Percentiles rank a stretch among this genome's conserved stretches.
These are phyloP conservation scores for Lophotis ruficrista DNA, from an alignment of 2,113 vertebrate species.

Conservation along the genomic window DNA sequence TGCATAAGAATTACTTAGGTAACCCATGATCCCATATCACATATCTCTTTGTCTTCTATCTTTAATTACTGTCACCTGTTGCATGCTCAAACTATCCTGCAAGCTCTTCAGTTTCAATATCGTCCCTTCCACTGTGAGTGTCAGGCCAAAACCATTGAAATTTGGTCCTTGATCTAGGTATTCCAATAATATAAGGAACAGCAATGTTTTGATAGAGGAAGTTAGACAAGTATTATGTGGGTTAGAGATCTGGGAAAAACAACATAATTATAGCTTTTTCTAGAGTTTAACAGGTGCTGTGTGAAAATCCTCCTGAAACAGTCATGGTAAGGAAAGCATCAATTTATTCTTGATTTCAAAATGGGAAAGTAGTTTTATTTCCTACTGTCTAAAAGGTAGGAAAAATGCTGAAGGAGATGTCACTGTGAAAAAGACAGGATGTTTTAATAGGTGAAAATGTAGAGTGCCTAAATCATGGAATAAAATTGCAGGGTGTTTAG, in stretches of 20 bases:
- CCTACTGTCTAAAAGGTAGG: not conserved
- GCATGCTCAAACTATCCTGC: not conserved
- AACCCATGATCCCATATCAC: not conserved
- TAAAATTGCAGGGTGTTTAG: not conserved
- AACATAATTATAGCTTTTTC: fast-evolving
- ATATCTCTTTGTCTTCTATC: not conserved
- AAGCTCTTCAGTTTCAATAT: not conserved
- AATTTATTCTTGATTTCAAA: not conserved
- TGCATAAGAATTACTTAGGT: not conserved
- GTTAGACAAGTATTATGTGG: not conserved
- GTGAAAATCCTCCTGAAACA: not conserved
- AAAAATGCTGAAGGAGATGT: not conserved
- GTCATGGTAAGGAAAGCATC: not conserved
- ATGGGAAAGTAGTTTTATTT: not conserved
- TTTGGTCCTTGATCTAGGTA: not conserved
- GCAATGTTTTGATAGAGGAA: not conserved
- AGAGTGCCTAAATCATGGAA: not conserved
- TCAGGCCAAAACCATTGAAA: not conserved
- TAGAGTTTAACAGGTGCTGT: not conserved
- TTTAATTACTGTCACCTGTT: not conserved
- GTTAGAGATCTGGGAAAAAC: not conserved
- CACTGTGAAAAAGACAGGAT: not conserved
- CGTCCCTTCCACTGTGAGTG: not conserved
- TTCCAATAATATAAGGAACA: not conserved
- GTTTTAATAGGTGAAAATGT: not conserved